Evolutionary conservation across 2,113 vertebrate species (phyloP), one percentile per base, ranked within the genome.

Genomic region (Notothenia rossii): DNA sequence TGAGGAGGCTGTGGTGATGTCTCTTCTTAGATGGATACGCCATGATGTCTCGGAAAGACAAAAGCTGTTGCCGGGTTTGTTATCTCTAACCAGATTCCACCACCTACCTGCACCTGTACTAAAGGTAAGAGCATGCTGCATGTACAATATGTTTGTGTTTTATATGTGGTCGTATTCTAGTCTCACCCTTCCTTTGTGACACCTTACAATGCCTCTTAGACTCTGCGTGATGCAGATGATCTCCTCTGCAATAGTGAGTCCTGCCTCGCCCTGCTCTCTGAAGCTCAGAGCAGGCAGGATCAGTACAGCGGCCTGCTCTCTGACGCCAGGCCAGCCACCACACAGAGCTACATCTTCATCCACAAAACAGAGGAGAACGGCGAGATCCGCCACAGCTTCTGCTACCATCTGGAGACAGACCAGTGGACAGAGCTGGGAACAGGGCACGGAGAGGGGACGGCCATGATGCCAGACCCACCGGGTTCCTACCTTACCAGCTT

Each of bases 311-410:
- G 98, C 12, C 89, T 99, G 48, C 97, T 97, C 82, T 93, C 93
- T 9, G 97, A 99, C 22, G 97, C 98, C 75, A 95, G 98, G 43
- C 96, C 96, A 29, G 96, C 97, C 72, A 98, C 98, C 75, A 97
- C 95, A 1, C 96, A 97, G 90, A 97, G 96, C 89, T 99, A 99
- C 4, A 98, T 99, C 90, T 97, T 98, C 83, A 96, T 99, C 84
- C 97, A 98, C 90, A 99, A 99, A 94, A 99, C 97, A 0, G 97
- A 98, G 77, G 97, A 98, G 90, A 95, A 95, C 18, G 94, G 96
- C 65, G 94, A 95, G 87, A 94, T 91, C 22, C 93, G 88, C 3
- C 95, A 97, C 77, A 96, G 96, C 0, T 98, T 99, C 94, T 99
- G 97, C 93, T 99, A 99, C 88, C 96, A 96, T 78, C 95, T 98